A percentile compares a stretch with the other conserved stretches of the same genome.
These are phyloP conservation scores for Trachymyrmex septentrionalis DNA, from an alignment of 1,140 invertebrate genomes.

Conservation along the genomic window DNA sequence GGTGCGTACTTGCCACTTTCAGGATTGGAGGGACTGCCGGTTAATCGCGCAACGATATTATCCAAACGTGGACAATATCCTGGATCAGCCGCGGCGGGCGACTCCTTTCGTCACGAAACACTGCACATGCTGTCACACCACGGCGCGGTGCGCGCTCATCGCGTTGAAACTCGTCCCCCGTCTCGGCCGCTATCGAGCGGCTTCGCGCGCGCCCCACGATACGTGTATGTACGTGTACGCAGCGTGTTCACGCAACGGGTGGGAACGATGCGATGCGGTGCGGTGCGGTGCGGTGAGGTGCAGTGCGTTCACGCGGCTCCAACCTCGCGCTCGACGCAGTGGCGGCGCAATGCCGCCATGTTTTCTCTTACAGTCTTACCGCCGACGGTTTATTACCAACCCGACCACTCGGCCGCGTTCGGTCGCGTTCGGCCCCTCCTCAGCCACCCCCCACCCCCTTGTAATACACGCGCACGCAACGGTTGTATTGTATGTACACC, in stretches of 20 bases:
- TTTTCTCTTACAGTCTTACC: slow-evolving; percentile 63
- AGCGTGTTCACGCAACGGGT: slow-evolving; percentile 10
- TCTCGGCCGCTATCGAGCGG: slow-evolving; percentile 18
- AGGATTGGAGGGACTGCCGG: slow-evolving; percentile 48
- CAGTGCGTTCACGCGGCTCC: slow-evolving; percentile 31
- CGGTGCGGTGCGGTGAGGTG: not conserved
- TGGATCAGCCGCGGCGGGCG: slow-evolving; percentile 75
- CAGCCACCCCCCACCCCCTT: not conserved
- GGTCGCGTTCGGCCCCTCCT: not conserved
- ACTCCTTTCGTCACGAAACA: slow-evolving; percentile 80
- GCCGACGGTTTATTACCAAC: slow-evolving; percentile 17
- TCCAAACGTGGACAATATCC: slow-evolving; percentile 42
- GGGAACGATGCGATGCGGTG: slow-evolving; percentile 6
- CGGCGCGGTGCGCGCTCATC: slow-evolving; percentile 43
- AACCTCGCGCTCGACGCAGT: slow-evolving; percentile 53
- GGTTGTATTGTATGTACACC: not conserved
- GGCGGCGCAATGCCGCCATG: slow-evolving; percentile 68
- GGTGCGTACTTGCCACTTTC: slow-evolving; percentile 73
- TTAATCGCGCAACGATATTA: slow-evolving; percentile 66
- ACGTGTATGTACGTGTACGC: not conserved
- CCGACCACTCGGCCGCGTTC: not conserved
- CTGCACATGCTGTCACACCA: slow-evolving; percentile 73
- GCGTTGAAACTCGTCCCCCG: slow-evolving; percentile 12
- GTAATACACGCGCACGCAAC: too few relatives aligned
- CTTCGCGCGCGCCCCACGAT: slow-evolving; percentile 4